Conservation (phyloP, 1,140 invertebrate genomes). For the Drosophila orosa region DNA sequence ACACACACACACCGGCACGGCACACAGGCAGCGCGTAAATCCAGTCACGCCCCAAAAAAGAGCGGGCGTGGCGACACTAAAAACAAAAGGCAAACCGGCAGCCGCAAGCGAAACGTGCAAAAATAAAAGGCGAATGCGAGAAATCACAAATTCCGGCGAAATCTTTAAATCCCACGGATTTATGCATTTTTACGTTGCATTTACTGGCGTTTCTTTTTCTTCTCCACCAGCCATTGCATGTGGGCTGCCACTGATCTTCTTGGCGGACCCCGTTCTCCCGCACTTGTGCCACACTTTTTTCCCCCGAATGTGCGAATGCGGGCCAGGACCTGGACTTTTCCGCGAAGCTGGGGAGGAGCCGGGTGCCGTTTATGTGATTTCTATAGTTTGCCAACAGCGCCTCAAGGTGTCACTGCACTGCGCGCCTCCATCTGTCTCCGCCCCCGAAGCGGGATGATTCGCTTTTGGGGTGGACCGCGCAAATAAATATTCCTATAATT, state of each 20-base stretch:
- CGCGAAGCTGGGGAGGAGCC: background rate
- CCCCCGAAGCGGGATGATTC: constrained; percentile 9
- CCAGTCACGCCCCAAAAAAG: constrained; percentile 65
- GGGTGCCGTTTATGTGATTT: constrained; percentile 71
- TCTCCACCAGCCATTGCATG: constrained; percentile 31
- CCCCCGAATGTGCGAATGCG: constrained; percentile 56
- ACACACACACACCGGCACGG: background rate
- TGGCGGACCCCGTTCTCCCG: background rate
- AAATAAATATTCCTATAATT: background rate
- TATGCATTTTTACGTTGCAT: constrained; percentile 82
- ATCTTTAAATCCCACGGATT: constrained; percentile 80
- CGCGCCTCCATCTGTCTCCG: constrained; percentile 36
- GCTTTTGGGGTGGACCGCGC: constrained; percentile 11
- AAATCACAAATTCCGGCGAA: constrained; percentile 79
- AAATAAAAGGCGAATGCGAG: constrained; percentile 75
- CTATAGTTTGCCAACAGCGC: constrained; percentile 74
- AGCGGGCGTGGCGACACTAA: constrained; percentile 29
- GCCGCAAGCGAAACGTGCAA: constrained; percentile 55
- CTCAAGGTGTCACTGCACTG: constrained; percentile 70
- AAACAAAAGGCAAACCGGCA: constrained; percentile 51
- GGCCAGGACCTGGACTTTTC: constrained; percentile 24
- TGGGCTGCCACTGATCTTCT: constrained; percentile 47
- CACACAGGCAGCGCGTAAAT: constrained; percentile 62
- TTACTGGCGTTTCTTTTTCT: constrained; percentile 36
- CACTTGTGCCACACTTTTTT: constrained; percentile 50